phyloP scores from a whole-genome alignment of 2,888 invertebrate species.

The Druceiella hillmani region DNA sequence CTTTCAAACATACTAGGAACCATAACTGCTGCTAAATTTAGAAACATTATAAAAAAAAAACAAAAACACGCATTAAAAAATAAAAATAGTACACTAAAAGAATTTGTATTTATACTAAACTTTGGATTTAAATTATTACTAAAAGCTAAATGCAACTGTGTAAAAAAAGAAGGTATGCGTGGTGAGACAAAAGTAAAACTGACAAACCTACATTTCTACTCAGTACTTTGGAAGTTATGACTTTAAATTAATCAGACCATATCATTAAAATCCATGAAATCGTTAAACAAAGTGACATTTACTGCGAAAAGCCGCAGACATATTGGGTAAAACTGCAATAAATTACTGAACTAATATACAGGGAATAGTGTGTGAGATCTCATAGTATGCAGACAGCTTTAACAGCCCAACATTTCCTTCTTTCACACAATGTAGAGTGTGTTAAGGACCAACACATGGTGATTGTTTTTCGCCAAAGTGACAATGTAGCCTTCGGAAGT shows the following conservation, averaged over 20 bases:
- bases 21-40: constrained; percentile 54
- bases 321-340: constrained; percentile 49
- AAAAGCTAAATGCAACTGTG: constrained; percentile 52
- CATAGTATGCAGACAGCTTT: constrained; percentile 47
- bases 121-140: constrained; percentile 52
- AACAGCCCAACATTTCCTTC: constrained; percentile 30
- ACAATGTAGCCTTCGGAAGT: constrained; percentile 95
- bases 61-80: constrained; percentile 20
- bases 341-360: constrained; percentile 43
- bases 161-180: too few species aligned
- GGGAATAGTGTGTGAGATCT: constrained; percentile 54
- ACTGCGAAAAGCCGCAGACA: too few species aligned
- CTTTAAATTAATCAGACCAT: constrained; percentile 43
- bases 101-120: constrained; percentile 39
- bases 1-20: constrained; percentile 53
- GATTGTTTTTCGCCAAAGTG: constrained; percentile 97
- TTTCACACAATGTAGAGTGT: constrained; percentile 88
- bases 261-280: too few species aligned
- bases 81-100: constrained; percentile 20
- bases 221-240: constrained; percentile 50
- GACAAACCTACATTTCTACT: constrained; percentile 41
- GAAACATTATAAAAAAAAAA: constrained; percentile 33
- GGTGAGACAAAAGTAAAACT: constrained; percentile 35
- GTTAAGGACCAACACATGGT: constrained; percentile 94
- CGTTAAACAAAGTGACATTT: too few species aligned